Evolutionary conservation across 2,888 invertebrate species (phyloP).

Genomic region (Melangyna quadrimaculata): DNA sequence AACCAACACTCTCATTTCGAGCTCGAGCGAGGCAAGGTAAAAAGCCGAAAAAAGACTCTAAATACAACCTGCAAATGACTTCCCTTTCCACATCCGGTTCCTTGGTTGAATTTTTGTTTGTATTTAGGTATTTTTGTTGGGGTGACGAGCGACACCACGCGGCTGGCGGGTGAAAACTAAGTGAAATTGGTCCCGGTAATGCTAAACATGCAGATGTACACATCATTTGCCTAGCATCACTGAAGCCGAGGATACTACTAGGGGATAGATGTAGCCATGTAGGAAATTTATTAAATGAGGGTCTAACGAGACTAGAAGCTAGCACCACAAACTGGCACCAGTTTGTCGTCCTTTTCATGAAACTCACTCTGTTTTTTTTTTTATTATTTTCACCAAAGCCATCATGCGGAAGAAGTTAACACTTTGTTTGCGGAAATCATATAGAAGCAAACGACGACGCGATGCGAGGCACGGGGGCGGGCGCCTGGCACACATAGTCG

Average conservation of each 20-base stretch:
- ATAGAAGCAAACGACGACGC: not conserved
- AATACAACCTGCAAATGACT: conserved; percentile 47
- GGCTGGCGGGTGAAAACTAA: conserved; percentile 9
- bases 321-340: conserved; percentile 22
- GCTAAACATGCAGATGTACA: conserved; percentile 45
- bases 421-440: conserved; percentile 56
- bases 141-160: not conserved
- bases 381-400: conserved; percentile 5
- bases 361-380: not conserved
- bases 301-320: conserved; percentile 52
- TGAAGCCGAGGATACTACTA: conserved; percentile 1
- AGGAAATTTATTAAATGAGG: conserved; percentile 54
- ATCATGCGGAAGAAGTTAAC: conserved; percentile 39
- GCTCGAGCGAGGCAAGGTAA: not conserved
- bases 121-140: not conserved
- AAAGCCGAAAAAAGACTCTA: not conserved
- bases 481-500: no score
- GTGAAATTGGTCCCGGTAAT: conserved; percentile 15
- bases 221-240: conserved; percentile 21
- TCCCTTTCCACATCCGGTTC: conserved; percentile 16
- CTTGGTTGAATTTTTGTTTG: not conserved
- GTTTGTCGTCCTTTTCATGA: conserved; percentile 33
- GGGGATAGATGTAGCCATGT: conserved; percentile 36
- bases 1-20: not conserved
- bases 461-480: not conserved